A percentile compares a stretch with the other conserved stretches of the same genome.
Evolutionary conservation across 2,888 invertebrate species (phyloP).

Genomic region (Ophonus ardosiacus): DNA sequence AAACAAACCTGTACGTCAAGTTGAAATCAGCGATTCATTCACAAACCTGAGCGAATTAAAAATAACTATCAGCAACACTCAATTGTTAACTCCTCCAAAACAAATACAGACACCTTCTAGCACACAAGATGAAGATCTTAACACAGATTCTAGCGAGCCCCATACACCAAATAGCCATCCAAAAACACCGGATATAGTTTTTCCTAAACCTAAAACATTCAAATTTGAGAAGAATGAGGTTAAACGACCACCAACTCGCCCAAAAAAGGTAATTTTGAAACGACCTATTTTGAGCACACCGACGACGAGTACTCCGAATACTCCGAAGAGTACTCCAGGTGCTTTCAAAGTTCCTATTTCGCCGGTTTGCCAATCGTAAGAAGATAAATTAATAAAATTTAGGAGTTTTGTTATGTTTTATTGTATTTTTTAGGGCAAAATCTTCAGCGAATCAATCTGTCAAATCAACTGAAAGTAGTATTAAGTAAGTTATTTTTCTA

Average conservation of each 20-base stretch:
- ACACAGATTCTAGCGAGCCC: too few relatives aligned
- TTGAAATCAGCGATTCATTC: neutral
- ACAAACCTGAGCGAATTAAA: neutral
- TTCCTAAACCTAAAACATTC: neutral
- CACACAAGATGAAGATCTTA: too few relatives aligned
- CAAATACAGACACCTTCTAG: neutral
- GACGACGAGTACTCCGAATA: neutral
- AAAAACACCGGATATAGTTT: neutral
- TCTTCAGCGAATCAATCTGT: neutral
- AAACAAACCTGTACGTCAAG: neutral
- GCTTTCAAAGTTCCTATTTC: slow-evolving; percentile 15
- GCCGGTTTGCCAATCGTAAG: slow-evolving; percentile 21
- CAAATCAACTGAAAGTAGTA: too few relatives aligned
- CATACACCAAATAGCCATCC: too few relatives aligned
- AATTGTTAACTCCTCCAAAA: neutral
- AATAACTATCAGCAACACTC: neutral
- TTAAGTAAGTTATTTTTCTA: too few relatives aligned
- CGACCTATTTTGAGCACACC: neutral
- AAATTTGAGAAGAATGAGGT: slow-evolving; percentile 30
- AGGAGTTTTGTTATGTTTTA: too few relatives aligned
- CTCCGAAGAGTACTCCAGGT: neutral
- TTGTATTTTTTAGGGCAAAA: neutral
- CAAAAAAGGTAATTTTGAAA: slow-evolving; percentile 1
- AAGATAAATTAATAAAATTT: too few relatives aligned
- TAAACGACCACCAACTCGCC: slow-evolving; percentile 37